Percentiles rank a stretch among this genome's conserved stretches.
Evolutionary conservation across 2,888 invertebrate genomes (phyloP).

Genomic region (Coenonympha glycerion): DNA sequence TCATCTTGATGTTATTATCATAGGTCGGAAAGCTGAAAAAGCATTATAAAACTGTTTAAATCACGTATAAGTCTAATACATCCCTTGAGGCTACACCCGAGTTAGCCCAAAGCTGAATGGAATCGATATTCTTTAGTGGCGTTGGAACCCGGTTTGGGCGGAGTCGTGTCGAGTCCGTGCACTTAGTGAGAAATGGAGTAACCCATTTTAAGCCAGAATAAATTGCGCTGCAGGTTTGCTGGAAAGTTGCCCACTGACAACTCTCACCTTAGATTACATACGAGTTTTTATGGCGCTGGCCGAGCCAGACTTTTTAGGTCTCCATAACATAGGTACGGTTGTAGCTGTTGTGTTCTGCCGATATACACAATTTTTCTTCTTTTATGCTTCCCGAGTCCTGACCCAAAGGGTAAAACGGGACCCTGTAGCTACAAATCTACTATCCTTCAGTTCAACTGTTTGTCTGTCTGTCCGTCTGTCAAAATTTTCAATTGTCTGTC

Average conservation of each 20-base stretch:
- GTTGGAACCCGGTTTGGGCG: slow-evolving; percentile 44
- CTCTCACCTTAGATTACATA: slow-evolving; percentile 16
- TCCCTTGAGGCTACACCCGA: slow-evolving; percentile 21
- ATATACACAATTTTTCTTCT: not conserved
- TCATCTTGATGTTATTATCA: too few relatives aligned
- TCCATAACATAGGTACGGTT: not conserved
- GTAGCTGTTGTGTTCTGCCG: not conserved
- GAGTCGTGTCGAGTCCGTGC: slow-evolving; percentile 60
- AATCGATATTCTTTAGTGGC: slow-evolving; percentile 27
- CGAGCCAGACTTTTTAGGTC: not conserved
- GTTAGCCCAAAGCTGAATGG: slow-evolving; percentile 23
- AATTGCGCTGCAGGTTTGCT: slow-evolving; percentile 70
- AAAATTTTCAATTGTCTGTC: too few relatives aligned
- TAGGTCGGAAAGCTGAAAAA: not conserved
- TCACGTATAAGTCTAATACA: slow-evolving; percentile 12
- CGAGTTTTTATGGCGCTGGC: not conserved
- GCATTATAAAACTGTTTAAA: slow-evolving; percentile 14
- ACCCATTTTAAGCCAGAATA: slow-evolving; percentile 73
- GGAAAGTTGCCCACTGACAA: slow-evolving; percentile 67
- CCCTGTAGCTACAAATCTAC: too few relatives aligned
- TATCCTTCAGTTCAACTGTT: too few relatives aligned
- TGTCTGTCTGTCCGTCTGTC: too few relatives aligned
- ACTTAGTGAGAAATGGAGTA: slow-evolving; percentile 70
- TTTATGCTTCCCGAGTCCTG: too few relatives aligned
- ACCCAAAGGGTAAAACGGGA: too few relatives aligned